phyloP scores from a whole-genome alignment of 2,113 vertebrate genomes.

The Balaenoptera acutorostrata region DNA sequence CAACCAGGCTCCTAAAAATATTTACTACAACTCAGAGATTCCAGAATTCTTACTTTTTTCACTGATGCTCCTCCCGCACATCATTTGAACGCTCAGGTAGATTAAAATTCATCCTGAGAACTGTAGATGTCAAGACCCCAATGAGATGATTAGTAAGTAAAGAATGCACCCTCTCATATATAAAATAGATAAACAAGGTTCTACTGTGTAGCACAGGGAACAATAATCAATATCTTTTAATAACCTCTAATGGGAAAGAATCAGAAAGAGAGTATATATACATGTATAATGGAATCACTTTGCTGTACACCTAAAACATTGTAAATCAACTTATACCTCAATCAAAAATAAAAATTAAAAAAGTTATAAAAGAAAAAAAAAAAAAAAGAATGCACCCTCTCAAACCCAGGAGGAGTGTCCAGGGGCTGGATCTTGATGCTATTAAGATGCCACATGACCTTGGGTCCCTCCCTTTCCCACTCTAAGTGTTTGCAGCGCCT shows the following conservation, averaged over 20 bases:
- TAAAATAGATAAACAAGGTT: background rate
- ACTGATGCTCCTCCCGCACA: background rate
- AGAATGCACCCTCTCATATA: background rate
- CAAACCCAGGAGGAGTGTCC: background rate
- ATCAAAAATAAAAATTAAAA: background rate
- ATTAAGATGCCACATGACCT: background rate
- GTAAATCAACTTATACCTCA: background rate
- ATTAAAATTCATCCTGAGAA: background rate
- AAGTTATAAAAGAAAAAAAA: background rate
- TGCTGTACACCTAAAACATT: background rate
- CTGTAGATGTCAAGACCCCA: background rate
- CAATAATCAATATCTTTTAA: background rate
- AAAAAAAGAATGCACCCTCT: background rate
- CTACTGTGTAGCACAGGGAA: background rate
- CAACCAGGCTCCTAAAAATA: background rate
- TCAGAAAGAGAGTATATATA: background rate
- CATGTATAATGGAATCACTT: background rate
- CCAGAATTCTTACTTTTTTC: background rate
- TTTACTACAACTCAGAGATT: background rate
- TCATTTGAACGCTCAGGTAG: background rate
- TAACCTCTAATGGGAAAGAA: background rate
- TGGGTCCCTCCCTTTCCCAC: rapidly evolving
- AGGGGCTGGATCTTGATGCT: background rate
- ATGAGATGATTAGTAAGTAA: no score
- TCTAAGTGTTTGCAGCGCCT: background rate